Base-by-base conservation (phyloP, 2,113 vertebrate genomes). In the Marmota monax region DNA sequence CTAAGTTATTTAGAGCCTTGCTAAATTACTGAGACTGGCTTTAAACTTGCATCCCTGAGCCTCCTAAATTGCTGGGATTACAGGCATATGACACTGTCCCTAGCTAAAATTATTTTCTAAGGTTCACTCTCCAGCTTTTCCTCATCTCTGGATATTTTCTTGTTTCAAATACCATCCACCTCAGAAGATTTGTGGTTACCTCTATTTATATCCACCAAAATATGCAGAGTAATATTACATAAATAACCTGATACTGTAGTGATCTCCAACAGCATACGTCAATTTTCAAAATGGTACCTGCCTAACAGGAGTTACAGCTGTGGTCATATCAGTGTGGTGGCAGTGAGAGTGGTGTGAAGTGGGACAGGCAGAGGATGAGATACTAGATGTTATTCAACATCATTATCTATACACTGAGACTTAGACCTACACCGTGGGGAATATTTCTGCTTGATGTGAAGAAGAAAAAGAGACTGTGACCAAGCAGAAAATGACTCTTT, bases 291-390 rank as follows among this genome's bases (percentile, higher is more conserved):
- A 13, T 4, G 42, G 16, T 13, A 45, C 16, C 12, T 77, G 2
- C 4, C 12, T 12, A 29, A 17, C 34, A 67, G 67, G 1, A 29
- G 22, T 29, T 63, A 8, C 2, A 61, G 13, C 0, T 78, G 13
- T 48, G 29, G 58, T 63, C 13, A 23, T 6, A 11, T 7, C 34
- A 70, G 5, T 70, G 61, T 32, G 42, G 14, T 34, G 25, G 4
- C 7, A 18, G 12, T 37, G 48, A 58, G 8, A 6, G 0, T 13
- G 11, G 16, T 2, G 1, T 16, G 8, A 69, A 0, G 16, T 51
- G 7, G 42, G 29, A 27, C 18, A 34, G 11, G 6, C 5, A 84
- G 45, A 72, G 0, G 0, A 29, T 3, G 2, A 65, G 8, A 39
- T 18, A 16, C 34, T 4, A 11, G 14, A 0, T 14, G 53, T 34